Conservation (phyloP, 2,888 invertebrate genomes). For the Dynastes maya region DNA sequence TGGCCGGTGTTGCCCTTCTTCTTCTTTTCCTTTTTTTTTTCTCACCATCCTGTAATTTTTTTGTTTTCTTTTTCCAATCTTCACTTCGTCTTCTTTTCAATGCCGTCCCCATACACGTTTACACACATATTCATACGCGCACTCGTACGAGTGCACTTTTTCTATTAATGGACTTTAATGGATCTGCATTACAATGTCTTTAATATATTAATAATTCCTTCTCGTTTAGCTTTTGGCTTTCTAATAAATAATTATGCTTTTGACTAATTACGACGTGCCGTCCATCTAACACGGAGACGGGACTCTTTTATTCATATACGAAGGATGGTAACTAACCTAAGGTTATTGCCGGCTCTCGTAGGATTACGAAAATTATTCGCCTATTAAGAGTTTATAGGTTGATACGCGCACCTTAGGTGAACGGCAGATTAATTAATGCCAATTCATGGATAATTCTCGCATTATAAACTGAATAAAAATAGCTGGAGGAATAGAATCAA, state of each 20-base stretch:
- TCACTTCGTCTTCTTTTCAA: slow-evolving; percentile 14
- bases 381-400: not conserved
- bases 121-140: not conserved
- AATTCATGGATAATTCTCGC: not conserved
- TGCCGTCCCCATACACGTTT: not conserved
- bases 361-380: slow-evolving; percentile 27
- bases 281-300: slow-evolving; percentile 3
- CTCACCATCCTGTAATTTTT: slow-evolving; percentile 2
- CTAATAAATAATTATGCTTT: slow-evolving; percentile 45
- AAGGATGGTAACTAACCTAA: not conserved
- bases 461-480: not conserved
- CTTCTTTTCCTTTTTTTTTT: slow-evolving; percentile 17
- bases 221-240: slow-evolving; percentile 37
- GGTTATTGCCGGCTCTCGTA: not conserved
- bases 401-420: not conserved
- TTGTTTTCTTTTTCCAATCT: slow-evolving; percentile 20
- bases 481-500: not conserved
- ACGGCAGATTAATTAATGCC: not conserved
- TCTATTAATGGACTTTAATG: slow-evolving; percentile 51
- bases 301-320: slow-evolving; percentile 4
- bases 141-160: slow-evolving; percentile 29
- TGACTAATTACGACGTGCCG: slow-evolving; percentile 37
- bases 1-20: slow-evolving; percentile 5
- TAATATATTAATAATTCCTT: slow-evolving; percentile 41
- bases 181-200: slow-evolving; percentile 51